Percentiles rank a stretch among this genome's conserved stretches.
These are phyloP conservation scores for Capitella teleta DNA, from an alignment of 1,140 invertebrate genomes.

Conservation along the genomic window DNA sequence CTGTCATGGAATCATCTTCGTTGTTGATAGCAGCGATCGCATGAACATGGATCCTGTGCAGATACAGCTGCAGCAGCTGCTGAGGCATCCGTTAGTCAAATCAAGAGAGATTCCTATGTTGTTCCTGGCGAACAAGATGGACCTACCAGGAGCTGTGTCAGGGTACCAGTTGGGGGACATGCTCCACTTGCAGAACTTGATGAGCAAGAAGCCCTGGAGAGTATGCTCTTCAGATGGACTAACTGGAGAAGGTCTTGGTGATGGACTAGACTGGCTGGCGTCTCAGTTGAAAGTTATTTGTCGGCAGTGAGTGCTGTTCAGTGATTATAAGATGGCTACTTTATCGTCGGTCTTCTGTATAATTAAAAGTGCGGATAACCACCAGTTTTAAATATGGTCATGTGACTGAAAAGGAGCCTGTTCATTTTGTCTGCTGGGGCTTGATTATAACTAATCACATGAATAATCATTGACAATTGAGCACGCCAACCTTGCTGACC, in stretches of 20 bases:
- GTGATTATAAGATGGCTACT: too few relatives aligned
- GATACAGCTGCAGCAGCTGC: neutral
- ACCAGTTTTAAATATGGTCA: too few relatives aligned
- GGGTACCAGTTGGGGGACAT: constrained; percentile 1
- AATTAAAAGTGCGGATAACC: too few relatives aligned
- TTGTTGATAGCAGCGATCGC: constrained; percentile 7
- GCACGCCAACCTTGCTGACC: too few relatives aligned
- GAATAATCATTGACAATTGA: too few relatives aligned
- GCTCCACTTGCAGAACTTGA: neutral
- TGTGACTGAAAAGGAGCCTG: too few relatives aligned
- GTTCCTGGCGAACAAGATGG: constrained; percentile 5
- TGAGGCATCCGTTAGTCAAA: neutral
- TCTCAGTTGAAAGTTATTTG: too few relatives aligned
- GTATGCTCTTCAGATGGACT: neutral
- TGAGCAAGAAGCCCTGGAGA: neutral
- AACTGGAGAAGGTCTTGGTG: constrained; percentile 6
- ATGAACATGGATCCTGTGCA: neutral
- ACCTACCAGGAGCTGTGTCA: neutral
- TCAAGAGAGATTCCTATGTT: neutral
- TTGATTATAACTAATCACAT: too few relatives aligned
- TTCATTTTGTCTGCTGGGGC: too few relatives aligned
- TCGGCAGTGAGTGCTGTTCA: too few relatives aligned
- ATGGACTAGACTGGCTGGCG: constrained; percentile 5
- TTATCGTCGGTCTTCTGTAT: too few relatives aligned
- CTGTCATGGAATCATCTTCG: constrained; percentile 7